Evolutionary conservation across 2,797 vertebrate genomes (phyloP).

Genomic region (Acanthis flammea): DNA sequence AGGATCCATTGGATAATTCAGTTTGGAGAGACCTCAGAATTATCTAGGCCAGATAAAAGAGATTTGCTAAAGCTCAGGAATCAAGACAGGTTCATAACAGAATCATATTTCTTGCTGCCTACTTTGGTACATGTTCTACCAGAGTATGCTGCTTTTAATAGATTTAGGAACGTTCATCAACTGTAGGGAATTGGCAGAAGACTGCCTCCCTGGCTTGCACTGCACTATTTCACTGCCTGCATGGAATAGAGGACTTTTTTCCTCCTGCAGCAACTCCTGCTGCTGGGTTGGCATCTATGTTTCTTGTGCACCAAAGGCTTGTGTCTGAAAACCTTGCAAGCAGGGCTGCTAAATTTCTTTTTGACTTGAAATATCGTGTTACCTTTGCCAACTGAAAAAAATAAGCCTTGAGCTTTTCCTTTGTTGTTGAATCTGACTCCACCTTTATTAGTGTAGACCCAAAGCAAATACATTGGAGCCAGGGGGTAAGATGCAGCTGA

Average conservation of each 20-base stretch:
- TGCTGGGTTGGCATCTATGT: not conserved
- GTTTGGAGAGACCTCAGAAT: not conserved
- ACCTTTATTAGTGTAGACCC: not conserved
- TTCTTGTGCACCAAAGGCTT: not conserved
- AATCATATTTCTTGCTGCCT: not conserved
- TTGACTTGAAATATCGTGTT: not conserved
- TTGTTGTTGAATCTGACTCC: not conserved
- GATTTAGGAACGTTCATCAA: slow-evolving; percentile 27
- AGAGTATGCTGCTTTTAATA: slow-evolving; percentile 22
- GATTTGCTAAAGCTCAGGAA: not conserved
- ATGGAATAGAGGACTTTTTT: not conserved
- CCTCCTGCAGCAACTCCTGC: not conserved
- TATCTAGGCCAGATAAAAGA: not conserved
- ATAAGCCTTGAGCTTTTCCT: not conserved
- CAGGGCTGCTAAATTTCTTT: not conserved
- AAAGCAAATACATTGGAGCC: not conserved
- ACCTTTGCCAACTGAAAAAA: not conserved
- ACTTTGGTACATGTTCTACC: slow-evolving; percentile 20
- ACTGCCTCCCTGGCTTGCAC: not conserved
- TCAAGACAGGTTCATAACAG: not conserved
- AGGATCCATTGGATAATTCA: not conserved
- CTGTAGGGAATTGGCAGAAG: slow-evolving; percentile 13
- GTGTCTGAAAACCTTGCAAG: not conserved
- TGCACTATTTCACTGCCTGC: not conserved
- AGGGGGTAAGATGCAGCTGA: not conserved